phyloP scores from a whole-genome alignment of 64 coral and sea anemone species.

The Pocillopora verrucosa region DNA sequence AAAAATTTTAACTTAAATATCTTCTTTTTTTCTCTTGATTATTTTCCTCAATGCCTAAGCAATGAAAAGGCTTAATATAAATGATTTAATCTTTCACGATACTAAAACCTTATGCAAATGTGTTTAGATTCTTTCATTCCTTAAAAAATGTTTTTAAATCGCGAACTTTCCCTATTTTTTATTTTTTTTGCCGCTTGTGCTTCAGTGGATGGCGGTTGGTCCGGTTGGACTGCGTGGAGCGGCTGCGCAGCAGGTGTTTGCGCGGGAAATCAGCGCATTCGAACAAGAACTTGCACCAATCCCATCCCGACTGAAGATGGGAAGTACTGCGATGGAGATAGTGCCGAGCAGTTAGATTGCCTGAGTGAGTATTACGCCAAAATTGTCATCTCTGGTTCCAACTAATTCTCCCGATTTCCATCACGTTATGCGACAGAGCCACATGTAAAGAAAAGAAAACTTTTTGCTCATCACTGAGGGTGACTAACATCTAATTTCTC shows the following conservation, averaged over 20 bases:
- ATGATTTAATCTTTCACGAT: too few species aligned
- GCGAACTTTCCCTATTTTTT: background rate
- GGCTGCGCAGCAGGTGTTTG: constrained; percentile 94
- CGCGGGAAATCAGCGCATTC: constrained; percentile 88
- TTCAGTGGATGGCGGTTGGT: constrained; percentile 77
- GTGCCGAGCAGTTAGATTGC: constrained; percentile 81
- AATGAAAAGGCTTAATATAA: too few species aligned
- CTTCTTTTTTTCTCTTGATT: too few species aligned
- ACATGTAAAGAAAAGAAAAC: too few species aligned
- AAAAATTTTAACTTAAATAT: too few species aligned
- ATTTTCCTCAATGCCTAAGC: too few species aligned
- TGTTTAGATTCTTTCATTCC: too few species aligned
- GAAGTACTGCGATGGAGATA: constrained; percentile 73
- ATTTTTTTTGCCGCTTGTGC: background rate
- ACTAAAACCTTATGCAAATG: too few species aligned
- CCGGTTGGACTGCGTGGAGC: constrained; percentile 86
- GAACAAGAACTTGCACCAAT: constrained; percentile 92
- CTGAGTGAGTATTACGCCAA: constrained; percentile 51
- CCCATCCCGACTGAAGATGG: constrained; percentile 68
- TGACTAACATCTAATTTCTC: too few species aligned
- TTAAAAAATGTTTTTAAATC: too few species aligned
- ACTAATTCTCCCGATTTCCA: background rate
- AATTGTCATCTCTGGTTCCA: background rate
- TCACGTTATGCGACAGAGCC: background rate
- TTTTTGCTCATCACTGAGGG: too few species aligned